A percentile compares a stretch with the other conserved stretches of the same genome.
Conservation (phyloP, 92 coral and sea anemone genomes). For the Parazoanthus swiftii region DNA sequence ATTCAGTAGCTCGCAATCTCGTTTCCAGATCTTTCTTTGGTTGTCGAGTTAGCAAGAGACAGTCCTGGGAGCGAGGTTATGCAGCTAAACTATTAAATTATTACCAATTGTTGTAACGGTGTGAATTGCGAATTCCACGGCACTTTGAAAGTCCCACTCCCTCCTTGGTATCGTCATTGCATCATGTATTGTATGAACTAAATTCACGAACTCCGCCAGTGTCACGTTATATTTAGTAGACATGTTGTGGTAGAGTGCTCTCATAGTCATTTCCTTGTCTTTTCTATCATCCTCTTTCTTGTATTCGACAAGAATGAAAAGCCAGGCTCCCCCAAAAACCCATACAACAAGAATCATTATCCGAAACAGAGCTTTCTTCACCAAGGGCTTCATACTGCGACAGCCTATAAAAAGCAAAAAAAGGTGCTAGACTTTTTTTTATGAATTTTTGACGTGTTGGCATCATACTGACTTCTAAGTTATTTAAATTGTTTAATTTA, state of each 20-base stretch:
- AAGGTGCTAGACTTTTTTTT: too few species aligned
- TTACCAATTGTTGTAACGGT: conserved; percentile 51
- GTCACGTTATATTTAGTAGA: conserved; percentile 50
- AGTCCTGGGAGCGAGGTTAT: too few species aligned
- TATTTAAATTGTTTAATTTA: too few species aligned
- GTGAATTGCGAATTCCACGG: conserved; percentile 41
- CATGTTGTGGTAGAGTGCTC: conserved; percentile 27
- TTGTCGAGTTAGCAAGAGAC: too few species aligned
- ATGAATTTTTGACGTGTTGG: too few species aligned
- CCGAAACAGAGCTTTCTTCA: conserved; percentile 20
- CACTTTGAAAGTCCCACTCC: conserved; percentile 23
- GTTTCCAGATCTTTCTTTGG: too few species aligned
- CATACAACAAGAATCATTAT: neutral
- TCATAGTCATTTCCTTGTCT: conserved; percentile 6
- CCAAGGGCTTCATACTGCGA: conserved; percentile 25
- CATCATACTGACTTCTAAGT: too few species aligned
- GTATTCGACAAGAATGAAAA: conserved; percentile 43
- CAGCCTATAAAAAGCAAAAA: neutral
- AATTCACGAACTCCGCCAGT: conserved; percentile 37
- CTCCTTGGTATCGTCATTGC: conserved; percentile 20
- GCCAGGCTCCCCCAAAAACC: conserved; percentile 30
- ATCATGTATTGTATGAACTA: conserved; percentile 27
- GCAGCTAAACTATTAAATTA: neutral
- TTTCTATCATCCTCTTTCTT: conserved; percentile 7
- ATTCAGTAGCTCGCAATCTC: too few species aligned